Conservation (phyloP, 2,888 invertebrate genomes). For the Rhorus exstirpatorius region DNA sequence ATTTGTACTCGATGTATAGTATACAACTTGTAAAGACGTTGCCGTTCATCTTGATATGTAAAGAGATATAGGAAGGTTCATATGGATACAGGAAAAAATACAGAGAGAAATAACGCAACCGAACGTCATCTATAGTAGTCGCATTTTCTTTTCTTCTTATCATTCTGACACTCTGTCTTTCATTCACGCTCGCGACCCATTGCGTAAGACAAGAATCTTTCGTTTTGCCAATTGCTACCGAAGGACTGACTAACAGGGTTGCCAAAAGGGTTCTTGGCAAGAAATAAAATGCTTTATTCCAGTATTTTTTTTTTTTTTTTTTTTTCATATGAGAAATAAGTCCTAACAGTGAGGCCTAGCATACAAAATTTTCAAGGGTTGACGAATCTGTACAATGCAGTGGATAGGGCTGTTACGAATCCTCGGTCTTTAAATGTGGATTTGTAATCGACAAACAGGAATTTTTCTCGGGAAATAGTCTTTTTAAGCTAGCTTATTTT, state of each 20-base stretch:
- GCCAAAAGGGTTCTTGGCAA: constrained; percentile 13
- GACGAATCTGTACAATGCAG: constrained; percentile 2
- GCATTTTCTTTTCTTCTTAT: not conserved
- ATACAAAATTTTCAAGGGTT: constrained; percentile 15
- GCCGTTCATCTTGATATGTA: no score
- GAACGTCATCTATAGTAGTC: not conserved
- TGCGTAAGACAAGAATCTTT: constrained; percentile 40
- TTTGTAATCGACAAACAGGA: constrained; percentile 6
- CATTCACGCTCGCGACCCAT: constrained; percentile 48
- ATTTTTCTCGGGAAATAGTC: constrained; percentile 5
- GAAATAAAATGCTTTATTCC: constrained; percentile 73
- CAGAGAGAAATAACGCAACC: constrained; percentile 1
- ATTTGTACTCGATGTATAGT: not conserved
- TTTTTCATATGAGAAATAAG: constrained; percentile 74
- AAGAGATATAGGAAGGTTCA: no score
- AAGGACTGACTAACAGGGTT: constrained; percentile 34
- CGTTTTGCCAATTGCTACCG: constrained; percentile 45
- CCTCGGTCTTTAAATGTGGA: not conserved
- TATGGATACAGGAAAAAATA: not conserved
- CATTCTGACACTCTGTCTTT: not conserved
- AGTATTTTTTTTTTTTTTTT: no score
- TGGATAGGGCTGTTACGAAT: not conserved
- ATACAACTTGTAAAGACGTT: no score
- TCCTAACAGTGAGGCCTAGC: constrained; percentile 57
- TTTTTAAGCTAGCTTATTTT: not conserved